A percentile compares a stretch with the other conserved stretches of the same genome.
Evolutionary conservation across 2,113 vertebrate species (phyloP).

Genomic region (Pterophyllum scalare): DNA sequence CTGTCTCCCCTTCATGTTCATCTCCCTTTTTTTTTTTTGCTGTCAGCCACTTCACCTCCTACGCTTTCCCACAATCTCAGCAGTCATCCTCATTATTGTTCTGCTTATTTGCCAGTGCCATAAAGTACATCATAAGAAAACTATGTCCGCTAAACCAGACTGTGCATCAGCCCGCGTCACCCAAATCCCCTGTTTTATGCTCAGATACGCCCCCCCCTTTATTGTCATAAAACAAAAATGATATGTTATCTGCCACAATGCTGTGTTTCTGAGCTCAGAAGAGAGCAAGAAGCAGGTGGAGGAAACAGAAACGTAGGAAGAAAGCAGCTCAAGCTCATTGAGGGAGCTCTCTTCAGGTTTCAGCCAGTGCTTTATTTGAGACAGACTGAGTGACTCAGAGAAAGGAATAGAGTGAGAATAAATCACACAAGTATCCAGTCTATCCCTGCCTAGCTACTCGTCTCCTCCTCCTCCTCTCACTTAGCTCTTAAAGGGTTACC

Average conservation of each 20-base stretch:
- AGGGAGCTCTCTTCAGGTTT: conserved; percentile 1
- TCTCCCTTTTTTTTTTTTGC: conserved; percentile 14
- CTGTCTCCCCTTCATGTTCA: conserved; percentile 25
- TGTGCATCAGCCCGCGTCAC: conserved; percentile 7
- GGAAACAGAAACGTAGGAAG: background rate
- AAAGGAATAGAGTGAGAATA: conserved; percentile 16
- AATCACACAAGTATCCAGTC: conserved; percentile 29
- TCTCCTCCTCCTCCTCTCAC: background rate
- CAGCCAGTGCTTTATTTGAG: conserved; percentile 14
- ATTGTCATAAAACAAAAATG: conserved; percentile 20
- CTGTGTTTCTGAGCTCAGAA: background rate
- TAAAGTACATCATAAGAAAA: conserved; percentile 55
- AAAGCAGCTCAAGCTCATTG: conserved; percentile 14
- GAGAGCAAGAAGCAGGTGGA: background rate
- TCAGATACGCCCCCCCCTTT: background rate
- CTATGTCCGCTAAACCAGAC: conserved; percentile 42
- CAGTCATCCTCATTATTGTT: conserved; percentile 58
- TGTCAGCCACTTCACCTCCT: conserved; percentile 45
- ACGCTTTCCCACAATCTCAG: conserved; percentile 44
- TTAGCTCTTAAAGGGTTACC: conserved; percentile 30
- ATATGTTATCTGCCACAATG: background rate
- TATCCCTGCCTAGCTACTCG: conserved; percentile 8
- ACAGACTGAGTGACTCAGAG: background rate
- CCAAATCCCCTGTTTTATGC: background rate
- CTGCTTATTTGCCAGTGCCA: conserved; percentile 42